A percentile compares a stretch with the other conserved stretches of the same genome.
phyloP scores from a whole-genome alignment of 2,888 invertebrate species.

The Teleogryllus oceanicus region DNA sequence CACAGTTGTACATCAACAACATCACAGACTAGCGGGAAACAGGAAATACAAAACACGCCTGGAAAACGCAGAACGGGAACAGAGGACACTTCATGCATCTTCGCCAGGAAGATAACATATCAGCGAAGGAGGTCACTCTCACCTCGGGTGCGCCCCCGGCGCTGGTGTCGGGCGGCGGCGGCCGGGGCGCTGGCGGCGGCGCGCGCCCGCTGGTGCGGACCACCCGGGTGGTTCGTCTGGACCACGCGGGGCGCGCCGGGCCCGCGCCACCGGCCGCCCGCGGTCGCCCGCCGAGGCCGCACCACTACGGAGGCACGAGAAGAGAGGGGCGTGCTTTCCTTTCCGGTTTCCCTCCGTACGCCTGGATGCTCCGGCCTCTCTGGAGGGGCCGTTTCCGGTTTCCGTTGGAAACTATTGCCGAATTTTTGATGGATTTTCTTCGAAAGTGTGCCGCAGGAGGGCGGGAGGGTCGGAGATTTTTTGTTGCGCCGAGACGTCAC shows the following conservation, averaged over 20 bases:
- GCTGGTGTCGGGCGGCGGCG: background rate
- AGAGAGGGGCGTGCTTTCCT: too few species aligned
- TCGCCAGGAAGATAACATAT: constrained; percentile 1
- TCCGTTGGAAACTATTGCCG: too few species aligned
- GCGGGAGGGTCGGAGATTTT: too few species aligned
- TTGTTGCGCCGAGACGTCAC: too few species aligned
- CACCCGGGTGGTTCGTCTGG: background rate
- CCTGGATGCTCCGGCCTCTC: too few species aligned
- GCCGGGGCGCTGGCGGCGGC: background rate
- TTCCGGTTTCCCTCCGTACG: too few species aligned
- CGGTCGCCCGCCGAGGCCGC: too few species aligned
- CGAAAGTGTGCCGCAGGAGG: too few species aligned
- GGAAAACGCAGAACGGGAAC: too few species aligned
- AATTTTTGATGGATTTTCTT: too few species aligned
- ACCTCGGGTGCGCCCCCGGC: background rate
- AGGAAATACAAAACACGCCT: background rate
- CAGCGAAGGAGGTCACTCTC: constrained; percentile 5
- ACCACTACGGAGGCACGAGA: too few species aligned
- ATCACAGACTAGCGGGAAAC: constrained; percentile 5
- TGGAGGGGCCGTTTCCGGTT: too few species aligned
- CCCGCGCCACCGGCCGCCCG: background rate
- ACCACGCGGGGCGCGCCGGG: background rate
- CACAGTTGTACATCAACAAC: constrained; percentile 11
- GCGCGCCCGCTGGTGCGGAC: background rate
- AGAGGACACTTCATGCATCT: background rate